Percentiles rank a stretch among this genome's conserved stretches.
Conservation (phyloP, 23 tunicate genomes). For the Halocynthia roretzi region DNA sequence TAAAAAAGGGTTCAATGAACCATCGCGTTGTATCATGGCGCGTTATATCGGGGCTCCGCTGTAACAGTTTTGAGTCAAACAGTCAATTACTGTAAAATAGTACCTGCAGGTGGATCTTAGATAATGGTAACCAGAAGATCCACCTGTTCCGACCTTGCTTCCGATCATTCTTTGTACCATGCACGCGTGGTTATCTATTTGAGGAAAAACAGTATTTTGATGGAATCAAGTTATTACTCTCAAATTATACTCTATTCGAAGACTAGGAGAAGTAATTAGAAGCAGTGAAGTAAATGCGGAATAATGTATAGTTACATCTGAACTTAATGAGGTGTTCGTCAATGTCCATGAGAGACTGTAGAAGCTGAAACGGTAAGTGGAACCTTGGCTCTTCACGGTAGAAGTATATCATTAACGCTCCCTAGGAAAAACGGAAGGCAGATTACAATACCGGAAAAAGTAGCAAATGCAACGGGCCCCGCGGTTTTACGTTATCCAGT, state of each 20-base stretch:
- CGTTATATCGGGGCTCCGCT: too few species aligned
- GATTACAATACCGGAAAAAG: too few species aligned
- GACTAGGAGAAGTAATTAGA: too few species aligned
- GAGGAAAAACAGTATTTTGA: neutral
- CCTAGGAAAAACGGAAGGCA: constrained; percentile 28
- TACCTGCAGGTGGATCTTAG: constrained; percentile 91
- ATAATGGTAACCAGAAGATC: constrained; percentile 82
- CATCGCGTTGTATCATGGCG: too few species aligned
- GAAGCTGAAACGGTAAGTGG: constrained; percentile 82
- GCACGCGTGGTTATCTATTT: constrained; percentile 65
- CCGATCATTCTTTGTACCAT: constrained; percentile 96
- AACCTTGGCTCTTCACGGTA: constrained; percentile 89
- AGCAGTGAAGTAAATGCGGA: too few species aligned
- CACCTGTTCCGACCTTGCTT: constrained; percentile 60
- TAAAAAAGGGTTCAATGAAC: too few species aligned
- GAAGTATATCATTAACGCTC: constrained; percentile 70
- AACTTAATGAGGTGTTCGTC: constrained; percentile 53
- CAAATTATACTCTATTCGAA: neutral
- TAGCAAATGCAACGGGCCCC: too few species aligned
- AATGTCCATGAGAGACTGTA: constrained; percentile 78
- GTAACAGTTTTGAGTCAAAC: too few species aligned
- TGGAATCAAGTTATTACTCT: neutral
- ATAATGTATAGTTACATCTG: constrained; percentile 54
- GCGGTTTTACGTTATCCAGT: too few species aligned
- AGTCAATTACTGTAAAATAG: neutral